Evolutionary conservation across 2,113 vertebrate species (phyloP).

Genomic region (Heterotis niloticus): DNA sequence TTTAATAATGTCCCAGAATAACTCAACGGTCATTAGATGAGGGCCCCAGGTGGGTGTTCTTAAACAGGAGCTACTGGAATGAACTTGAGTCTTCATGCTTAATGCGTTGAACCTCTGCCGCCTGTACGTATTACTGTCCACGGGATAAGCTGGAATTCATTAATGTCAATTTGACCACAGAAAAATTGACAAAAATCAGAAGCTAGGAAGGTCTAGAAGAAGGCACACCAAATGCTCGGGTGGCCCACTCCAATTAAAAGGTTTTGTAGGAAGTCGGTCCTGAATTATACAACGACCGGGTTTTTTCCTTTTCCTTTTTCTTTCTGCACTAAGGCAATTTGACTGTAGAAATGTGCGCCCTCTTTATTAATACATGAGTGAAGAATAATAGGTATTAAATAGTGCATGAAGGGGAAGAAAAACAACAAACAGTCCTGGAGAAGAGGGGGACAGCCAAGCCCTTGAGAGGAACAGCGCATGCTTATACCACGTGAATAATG

Average conservation of each 20-base stretch:
- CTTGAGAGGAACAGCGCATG: not conserved
- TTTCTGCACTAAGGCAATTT: not conserved
- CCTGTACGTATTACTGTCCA: too few species aligned
- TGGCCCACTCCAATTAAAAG: not conserved
- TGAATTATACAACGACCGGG: constrained; percentile 6
- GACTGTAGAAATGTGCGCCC: not conserved
- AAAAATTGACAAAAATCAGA: not conserved
- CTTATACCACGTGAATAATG: not conserved
- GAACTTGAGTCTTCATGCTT: not conserved
- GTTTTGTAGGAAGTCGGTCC: not conserved
- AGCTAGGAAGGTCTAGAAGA: not conserved
- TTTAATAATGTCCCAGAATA: not conserved
- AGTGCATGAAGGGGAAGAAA: not conserved
- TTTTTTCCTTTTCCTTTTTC: not conserved
- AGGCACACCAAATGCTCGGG: too few species aligned
- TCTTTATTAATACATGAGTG: constrained; percentile 13
- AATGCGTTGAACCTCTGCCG: not conserved
- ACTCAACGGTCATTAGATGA: not conserved
- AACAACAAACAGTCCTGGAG: not conserved
- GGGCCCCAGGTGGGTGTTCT: constrained; percentile 3
- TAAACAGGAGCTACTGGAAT: not conserved
- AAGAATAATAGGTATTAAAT: constrained; percentile 15
- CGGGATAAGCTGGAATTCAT: too few species aligned
- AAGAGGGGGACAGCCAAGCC: not conserved
- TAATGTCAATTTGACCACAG: not conserved